phyloP scores from a whole-genome alignment of 2,888 invertebrate genomes.

The Acanthoscelides obtectus region DNA sequence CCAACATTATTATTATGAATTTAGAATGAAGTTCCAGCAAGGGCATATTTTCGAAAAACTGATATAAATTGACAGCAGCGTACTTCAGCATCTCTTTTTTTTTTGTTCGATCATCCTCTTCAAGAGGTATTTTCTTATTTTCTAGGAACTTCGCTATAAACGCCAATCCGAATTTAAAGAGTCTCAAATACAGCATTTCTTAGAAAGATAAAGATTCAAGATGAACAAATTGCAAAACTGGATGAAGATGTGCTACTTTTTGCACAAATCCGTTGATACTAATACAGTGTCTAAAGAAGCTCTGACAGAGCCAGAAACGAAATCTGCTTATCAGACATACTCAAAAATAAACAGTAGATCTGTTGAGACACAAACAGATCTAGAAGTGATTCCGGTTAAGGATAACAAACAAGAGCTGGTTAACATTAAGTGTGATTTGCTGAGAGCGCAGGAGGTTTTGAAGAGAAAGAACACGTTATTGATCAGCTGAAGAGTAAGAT shows the following conservation, averaged over 20 bases:
- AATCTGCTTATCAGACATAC: not conserved
- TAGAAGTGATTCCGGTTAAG: not conserved
- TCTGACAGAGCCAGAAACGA: not conserved
- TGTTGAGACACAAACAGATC: conserved; percentile 24
- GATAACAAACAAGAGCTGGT: not conserved
- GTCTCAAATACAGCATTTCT: conserved; percentile 38
- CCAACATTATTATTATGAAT: too few species aligned
- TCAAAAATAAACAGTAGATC: not conserved
- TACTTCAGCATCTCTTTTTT: too few species aligned
- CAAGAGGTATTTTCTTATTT: too few species aligned
- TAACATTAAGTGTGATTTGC: not conserved
- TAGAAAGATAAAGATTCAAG: conserved; percentile 40
- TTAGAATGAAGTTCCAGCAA: too few species aligned
- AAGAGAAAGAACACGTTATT: conserved; percentile 26
- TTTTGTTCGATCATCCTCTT: too few species aligned
- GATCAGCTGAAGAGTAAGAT: conserved; percentile 34
- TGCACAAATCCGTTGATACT: conserved; percentile 31
- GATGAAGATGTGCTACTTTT: conserved; percentile 50
- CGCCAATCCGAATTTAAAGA: conserved; percentile 42
- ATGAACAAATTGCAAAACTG: conserved; percentile 47
- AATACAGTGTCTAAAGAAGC: not conserved
- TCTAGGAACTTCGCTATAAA: conserved; percentile 38
- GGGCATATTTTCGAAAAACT: not conserved
- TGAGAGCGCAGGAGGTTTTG: conserved; percentile 16
- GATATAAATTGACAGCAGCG: not conserved